phyloP scores from a whole-genome alignment of 1,140 invertebrate genomes.

The Leptopilina clavipes region DNA sequence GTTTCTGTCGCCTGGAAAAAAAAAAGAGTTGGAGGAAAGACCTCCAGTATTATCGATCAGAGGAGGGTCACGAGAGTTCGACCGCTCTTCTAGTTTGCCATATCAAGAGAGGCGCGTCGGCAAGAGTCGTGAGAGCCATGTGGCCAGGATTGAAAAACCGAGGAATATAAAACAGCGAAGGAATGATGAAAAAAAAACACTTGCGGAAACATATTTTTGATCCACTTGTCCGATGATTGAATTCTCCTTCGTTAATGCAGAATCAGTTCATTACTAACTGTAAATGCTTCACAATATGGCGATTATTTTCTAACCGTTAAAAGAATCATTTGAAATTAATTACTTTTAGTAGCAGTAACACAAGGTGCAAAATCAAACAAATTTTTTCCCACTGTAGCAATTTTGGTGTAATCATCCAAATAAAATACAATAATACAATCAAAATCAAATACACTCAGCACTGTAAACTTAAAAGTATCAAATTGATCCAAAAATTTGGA shows the following conservation, averaged over 20 bases:
- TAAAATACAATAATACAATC: too few species aligned
- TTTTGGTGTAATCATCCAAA: too few species aligned
- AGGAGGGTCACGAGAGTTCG: conserved; percentile 27
- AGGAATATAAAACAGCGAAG: conserved; percentile 46
- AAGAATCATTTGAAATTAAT: background rate
- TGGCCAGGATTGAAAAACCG: conserved; percentile 50
- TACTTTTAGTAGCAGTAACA: too few species aligned
- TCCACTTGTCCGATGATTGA: conserved; percentile 10
- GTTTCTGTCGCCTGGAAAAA: background rate
- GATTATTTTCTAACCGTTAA: background rate
- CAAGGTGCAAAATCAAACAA: too few species aligned
- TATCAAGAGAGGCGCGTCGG: conserved; percentile 45
- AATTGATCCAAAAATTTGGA: too few species aligned
- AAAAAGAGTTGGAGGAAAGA: background rate
- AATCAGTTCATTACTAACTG: background rate
- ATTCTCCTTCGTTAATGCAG: background rate
- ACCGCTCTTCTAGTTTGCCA: conserved; percentile 35
- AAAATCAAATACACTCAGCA: too few species aligned
- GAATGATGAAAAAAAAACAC: conserved; percentile 44
- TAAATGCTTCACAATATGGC: background rate
- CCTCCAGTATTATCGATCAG: conserved; percentile 19
- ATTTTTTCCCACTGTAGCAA: too few species aligned
- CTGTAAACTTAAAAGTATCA: too few species aligned
- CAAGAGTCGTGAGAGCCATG: conserved; percentile 44
- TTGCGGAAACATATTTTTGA: conserved; percentile 4